Base-by-base conservation (phyloP, 2,888 invertebrate genomes). In the Trachelus tabidus region DNA sequence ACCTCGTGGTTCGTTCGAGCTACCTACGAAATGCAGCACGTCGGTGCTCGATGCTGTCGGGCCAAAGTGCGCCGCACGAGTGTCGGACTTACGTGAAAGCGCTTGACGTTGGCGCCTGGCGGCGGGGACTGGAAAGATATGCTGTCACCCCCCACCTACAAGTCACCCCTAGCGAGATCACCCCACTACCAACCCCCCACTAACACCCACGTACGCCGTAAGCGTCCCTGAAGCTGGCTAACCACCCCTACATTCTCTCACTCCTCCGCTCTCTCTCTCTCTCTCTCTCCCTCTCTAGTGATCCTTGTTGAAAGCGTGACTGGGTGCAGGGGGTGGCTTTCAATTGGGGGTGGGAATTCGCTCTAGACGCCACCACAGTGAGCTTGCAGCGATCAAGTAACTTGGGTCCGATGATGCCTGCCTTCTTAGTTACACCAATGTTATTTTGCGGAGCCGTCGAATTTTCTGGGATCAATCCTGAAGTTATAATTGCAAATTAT, bases 11-110 rank as follows among this genome's bases (percentile, higher is more conserved):
- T 75, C 75, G 77, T 78, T 78, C 11, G 75, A 56, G 77, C 34
- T 82, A 85, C 86, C 83, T 76, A 86, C 86, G 11, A 85, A 77
- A 83, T 73, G 83, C 85, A 33, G 81, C 79, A 79, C 83, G 83
- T 80, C 80, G 75, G 82, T 76, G 75, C 84, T 76, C 89, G 90
- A 91, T 88, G 89, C 86, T 86, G 84, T 86, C 90, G 86, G 87
- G 87, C 85, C 88, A 88, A 87, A 85, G 88, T 89, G 87, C 89
- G 87, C 89, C 89, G 87, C 90, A 87, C 89, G 90, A 91, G 89
- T 91, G 90, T 87, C 87, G 87, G 87, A 81, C 84, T 86, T 85
- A 85, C 85, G 87, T 87, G 86, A 87, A 86, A 83, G 86, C 87
- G 87, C 87, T 86, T 84, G 84, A 85, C 85, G 85, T 86, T 85